A percentile compares a stretch with the other conserved stretches of the same genome.
Evolutionary conservation across 1,140 invertebrate genomes (phyloP).

Genomic region (Drosophila ficusphila): DNA sequence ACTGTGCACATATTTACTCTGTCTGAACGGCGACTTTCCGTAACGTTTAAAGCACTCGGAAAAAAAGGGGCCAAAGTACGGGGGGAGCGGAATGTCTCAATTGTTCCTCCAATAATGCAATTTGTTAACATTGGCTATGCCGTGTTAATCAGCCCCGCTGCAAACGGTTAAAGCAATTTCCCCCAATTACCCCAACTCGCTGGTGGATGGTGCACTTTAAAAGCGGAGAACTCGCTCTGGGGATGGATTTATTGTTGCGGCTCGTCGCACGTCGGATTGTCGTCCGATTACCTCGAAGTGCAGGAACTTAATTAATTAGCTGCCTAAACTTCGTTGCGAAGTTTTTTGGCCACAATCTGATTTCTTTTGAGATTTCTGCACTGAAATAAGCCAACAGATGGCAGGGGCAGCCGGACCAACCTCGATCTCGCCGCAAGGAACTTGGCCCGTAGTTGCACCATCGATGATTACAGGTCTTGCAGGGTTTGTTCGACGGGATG

Average conservation of each 20-base stretch:
- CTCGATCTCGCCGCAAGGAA: conserved; percentile 36
- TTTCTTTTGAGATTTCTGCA: conserved; percentile 62
- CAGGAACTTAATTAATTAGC: conserved; percentile 82
- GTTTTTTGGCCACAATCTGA: conserved; percentile 75
- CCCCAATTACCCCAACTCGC: neutral
- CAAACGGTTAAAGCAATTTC: conserved; percentile 59
- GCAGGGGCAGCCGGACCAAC: conserved; percentile 23
- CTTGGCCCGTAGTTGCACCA: conserved; percentile 43
- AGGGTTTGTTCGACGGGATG: neutral
- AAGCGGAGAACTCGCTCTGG: conserved; percentile 37
- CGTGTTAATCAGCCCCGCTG: conserved; percentile 65
- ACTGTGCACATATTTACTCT: conserved; percentile 43
- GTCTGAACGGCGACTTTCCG: conserved; percentile 21
- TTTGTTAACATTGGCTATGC: conserved; percentile 79
- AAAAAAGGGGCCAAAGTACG: neutral
- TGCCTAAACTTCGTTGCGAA: conserved; percentile 60
- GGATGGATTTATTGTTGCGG: conserved; percentile 17
- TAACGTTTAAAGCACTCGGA: conserved; percentile 19
- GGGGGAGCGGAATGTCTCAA: conserved; percentile 15
- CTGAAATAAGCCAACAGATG: conserved; percentile 27
- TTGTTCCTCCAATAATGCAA: conserved; percentile 76
- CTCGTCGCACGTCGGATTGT: conserved; percentile 19
- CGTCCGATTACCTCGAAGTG: neutral
- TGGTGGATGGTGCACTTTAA: conserved; percentile 34
- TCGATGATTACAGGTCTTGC: neutral